These are phyloP conservation scores for Idris sp. DNA, from an alignment of 1,140 invertebrate species.

Conservation along the genomic window DNA sequence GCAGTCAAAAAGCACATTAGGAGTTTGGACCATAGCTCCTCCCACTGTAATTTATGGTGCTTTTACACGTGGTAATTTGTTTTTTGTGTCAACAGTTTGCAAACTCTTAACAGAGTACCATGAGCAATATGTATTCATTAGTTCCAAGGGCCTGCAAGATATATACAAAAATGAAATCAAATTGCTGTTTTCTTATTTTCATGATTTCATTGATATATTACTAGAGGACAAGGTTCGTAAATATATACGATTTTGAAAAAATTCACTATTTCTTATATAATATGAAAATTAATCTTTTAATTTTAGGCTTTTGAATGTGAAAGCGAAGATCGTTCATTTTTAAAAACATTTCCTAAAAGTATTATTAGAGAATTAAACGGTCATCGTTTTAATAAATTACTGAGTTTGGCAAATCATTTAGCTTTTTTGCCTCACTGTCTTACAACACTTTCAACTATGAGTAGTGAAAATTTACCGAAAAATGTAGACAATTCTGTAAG, in stretches of 20 bases:
- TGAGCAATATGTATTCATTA: background rate
- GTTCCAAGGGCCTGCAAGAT: conserved; percentile 5
- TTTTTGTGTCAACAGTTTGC: conserved; percentile 67
- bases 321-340: conserved; percentile 15
- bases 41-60: conserved; percentile 68
- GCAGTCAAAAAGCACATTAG: conserved; percentile 49
- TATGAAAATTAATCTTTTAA: too few species aligned
- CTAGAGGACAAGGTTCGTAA: conserved; percentile 22
- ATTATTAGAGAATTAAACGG: conserved; percentile 8
- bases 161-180: conserved; percentile 7
- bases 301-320: conserved; percentile 32
- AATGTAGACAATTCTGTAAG: conserved; percentile 8
- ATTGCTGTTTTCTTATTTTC: conserved; percentile 1
- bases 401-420: conserved; percentile 28
- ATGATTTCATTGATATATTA: conserved; percentile 10
- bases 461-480: background rate
- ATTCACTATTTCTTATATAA: too few species aligned
- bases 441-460: background rate
- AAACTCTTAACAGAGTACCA: conserved; percentile 65
- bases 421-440: conserved; percentile 30
- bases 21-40: conserved; percentile 66
- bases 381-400: conserved; percentile 20
- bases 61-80: conserved; percentile 64
- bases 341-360: conserved; percentile 21
- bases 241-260: too few species aligned